A percentile compares a stretch with the other conserved stretches of the same genome.
Conservation (phyloP, 2,797 vertebrate genomes). For the Chaetophractus vellerosus region DNA sequence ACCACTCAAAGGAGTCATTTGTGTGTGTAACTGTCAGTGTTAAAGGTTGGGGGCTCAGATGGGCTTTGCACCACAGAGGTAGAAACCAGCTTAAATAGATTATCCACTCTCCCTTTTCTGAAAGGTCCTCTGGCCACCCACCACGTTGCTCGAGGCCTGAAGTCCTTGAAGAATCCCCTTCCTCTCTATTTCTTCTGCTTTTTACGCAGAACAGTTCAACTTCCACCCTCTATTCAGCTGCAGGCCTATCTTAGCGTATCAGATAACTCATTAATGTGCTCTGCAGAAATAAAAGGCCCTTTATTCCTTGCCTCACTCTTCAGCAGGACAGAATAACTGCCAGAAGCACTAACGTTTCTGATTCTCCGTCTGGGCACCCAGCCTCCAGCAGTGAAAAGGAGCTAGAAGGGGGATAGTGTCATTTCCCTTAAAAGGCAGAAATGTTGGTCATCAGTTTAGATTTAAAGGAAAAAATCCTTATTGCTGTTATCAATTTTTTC, state of each 20-base stretch:
- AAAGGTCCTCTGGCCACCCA: conserved; percentile 30
- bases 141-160: neutral
- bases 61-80: conserved; percentile 2
- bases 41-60: neutral
- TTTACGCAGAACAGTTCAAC: neutral
- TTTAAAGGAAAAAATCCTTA: neutral
- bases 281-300: neutral
- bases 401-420: neutral
- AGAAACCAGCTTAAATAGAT: neutral
- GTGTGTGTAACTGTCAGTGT: neutral
- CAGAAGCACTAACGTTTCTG: neutral
- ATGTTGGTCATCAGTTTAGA: neutral
- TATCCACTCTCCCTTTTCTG: neutral
- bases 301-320: neutral
- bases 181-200: neutral
- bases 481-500: neutral
- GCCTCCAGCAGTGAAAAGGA: neutral
- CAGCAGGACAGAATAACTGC: neutral
- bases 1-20: neutral
- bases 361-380: neutral
- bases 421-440: neutral
- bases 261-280: neutral
- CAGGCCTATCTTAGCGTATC: neutral
- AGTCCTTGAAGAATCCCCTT: neutral
- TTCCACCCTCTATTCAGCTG: neutral